A percentile compares a stretch with the other conserved stretches of the same genome.
Conservation (phyloP, 37 sponge, comb jelly and placozoan species). For the Halichondria panicea region DNA sequence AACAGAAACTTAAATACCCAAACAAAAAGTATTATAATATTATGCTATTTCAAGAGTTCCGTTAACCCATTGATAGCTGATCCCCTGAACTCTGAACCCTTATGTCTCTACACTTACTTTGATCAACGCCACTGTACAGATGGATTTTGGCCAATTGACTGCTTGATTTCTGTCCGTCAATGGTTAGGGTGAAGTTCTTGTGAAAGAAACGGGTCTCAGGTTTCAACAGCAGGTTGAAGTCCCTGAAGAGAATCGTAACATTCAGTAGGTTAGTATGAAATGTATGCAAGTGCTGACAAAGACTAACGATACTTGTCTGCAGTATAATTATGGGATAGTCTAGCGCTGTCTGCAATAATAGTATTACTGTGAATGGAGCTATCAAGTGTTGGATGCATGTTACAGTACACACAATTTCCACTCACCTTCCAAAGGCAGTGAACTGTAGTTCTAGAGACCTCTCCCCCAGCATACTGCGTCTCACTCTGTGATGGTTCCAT, state of each 20-base stretch:
- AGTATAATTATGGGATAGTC: too few species aligned
- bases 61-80: too few species aligned
- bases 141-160: background rate
- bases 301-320: background rate
- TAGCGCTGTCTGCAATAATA: too few species aligned
- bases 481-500: conserved; percentile 47
- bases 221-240: conserved; percentile 28
- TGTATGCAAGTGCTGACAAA: background rate
- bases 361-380: too few species aligned
- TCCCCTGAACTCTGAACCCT: too few species aligned
- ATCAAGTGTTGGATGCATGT: conserved; percentile 11
- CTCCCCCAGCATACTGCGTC: conserved; percentile 28
- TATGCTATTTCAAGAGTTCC: too few species aligned
- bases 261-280: background rate
- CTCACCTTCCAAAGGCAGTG: conserved; percentile 55
- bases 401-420: conserved; percentile 1
- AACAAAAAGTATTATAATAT: too few species aligned
- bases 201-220: conserved; percentile 33
- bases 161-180: background rate
- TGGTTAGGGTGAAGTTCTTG: conserved; percentile 32
- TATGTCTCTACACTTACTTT: too few species aligned
- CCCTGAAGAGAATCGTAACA: conserved; percentile 12
- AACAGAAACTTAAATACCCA: too few species aligned
- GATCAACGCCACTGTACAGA: conserved; percentile 23
- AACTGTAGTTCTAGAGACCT: conserved; percentile 45